Evolutionary conservation across 2,888 invertebrate genomes (phyloP), one percentile per base, ranked within the genome.

Genomic region (Andrena chrysosceles): DNA sequence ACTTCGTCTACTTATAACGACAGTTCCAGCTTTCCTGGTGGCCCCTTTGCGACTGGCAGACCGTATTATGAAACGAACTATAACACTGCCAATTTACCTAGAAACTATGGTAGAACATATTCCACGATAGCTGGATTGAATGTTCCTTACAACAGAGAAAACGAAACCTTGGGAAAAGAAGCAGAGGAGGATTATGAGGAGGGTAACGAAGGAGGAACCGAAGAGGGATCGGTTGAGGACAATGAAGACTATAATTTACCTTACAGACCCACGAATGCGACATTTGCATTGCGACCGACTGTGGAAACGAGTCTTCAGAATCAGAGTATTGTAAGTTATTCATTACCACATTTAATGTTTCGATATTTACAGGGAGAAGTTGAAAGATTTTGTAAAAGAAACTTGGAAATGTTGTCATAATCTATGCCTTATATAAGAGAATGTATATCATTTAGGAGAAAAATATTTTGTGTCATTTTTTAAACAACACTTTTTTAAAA

Each of bases 1-100:
- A 84, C 83, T 3, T 79, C 67, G 2, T 71, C 83, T 4, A 76
- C 72, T 71, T 71, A 83, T 49, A 68, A 67, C 20, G 82, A 69
- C 29, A 67, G 16, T 20, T 48, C 54, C 6, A 49, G n/a, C 7
- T 67, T 23, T 16, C 10, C 54, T 10, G 56, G 33, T 2, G 71
- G 20, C 3, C 26, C 20, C 0, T 10, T 31, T 16, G 2, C 63
- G 1, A 56, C 31, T 5, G 31, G n/a, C 52, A 67, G 66, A 69
- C 48, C 75, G n/a, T 68, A 71, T 54, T 75, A 83, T 7, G 67
- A 63, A 48, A 20, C 74, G 1, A 71, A 64, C 16, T 63, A 60
- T 16, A 52, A 64, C 7, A 64, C 63, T 29, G 5, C 13, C 16
- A 66, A 64, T 42, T 35, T 26, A 0, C 52, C 80, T 33, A 64